Conservation (phyloP, 2,113 vertebrate genomes). For the Pteronura brasiliensis region DNA sequence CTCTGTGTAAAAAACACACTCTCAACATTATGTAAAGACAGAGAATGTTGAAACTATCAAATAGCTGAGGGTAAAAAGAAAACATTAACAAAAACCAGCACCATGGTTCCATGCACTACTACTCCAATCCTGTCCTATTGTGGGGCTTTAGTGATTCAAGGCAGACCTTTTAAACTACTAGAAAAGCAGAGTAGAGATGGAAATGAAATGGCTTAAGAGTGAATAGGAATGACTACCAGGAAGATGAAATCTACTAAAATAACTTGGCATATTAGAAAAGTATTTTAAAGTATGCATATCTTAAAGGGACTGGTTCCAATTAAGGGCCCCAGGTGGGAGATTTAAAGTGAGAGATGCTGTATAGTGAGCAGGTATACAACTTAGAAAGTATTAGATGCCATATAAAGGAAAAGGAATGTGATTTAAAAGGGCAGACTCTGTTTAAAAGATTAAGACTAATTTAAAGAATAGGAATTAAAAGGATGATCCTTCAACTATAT, state of each 20-base stretch:
- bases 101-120: not conserved
- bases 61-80: not conserved
- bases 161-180: not conserved
- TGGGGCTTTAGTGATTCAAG: not conserved
- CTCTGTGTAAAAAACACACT: not conserved
- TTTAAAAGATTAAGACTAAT: not conserved
- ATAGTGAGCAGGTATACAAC: not conserved
- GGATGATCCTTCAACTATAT: not conserved
- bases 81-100: not conserved
- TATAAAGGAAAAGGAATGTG: not conserved
- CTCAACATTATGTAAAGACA: not conserved
- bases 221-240: not conserved
- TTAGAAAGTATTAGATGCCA: not conserved
- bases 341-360: not conserved
- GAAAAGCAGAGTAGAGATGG: not conserved
- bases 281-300: not conserved
- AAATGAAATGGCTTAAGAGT: not conserved
- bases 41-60: not conserved
- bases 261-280: not conserved
- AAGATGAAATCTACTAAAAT: not conserved
- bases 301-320: not conserved
- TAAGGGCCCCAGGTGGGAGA: not conserved
- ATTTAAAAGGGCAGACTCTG: not conserved
- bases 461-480: not conserved
- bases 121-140: not conserved